These are phyloP conservation scores for Monopis laevigella DNA, from an alignment of 2,888 invertebrate genomes.

Conservation along the genomic window DNA sequence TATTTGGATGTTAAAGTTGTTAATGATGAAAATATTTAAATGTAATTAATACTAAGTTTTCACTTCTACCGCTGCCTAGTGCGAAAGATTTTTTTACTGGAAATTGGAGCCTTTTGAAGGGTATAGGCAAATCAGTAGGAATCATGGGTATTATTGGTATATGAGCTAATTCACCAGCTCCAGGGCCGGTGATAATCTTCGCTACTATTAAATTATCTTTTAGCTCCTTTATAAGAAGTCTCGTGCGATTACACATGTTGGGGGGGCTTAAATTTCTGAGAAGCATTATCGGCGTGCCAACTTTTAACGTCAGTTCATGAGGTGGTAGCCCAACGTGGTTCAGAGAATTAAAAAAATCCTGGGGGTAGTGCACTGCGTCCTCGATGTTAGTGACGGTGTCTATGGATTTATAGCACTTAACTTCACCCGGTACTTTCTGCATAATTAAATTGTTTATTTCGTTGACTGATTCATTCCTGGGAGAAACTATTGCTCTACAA, in stretches of 20 bases:
- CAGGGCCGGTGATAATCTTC: conserved; percentile 19
- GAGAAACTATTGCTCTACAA: too few relatives aligned
- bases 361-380: conserved; percentile 20
- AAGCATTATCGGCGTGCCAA: conserved; percentile 17
- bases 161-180: conserved; percentile 16
- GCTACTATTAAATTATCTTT: conserved; percentile 17
- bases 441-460: conserved; percentile 17
- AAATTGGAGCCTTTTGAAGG: conserved; percentile 20
- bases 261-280: conserved; percentile 17
- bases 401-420: conserved; percentile 19
- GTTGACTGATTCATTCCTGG: too few relatives aligned
- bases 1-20: conserved; percentile 11
- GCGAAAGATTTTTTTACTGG: conserved; percentile 15
- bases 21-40: conserved; percentile 12
- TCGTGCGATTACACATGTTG: conserved; percentile 17
- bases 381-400: conserved; percentile 21
- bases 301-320: conserved; percentile 17
- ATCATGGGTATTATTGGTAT: conserved; percentile 21
- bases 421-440: conserved; percentile 20
- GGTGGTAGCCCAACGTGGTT: conserved; percentile 15
- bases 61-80: conserved; percentile 10
- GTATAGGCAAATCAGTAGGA: conserved; percentile 18
- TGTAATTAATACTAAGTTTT: conserved; percentile 13
- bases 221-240: conserved; percentile 17
- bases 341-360: conserved; percentile 16